These are phyloP conservation scores for Pentalonia nigronervosa DNA, from an alignment of 1,140 invertebrate species.

Conservation along the genomic window DNA sequence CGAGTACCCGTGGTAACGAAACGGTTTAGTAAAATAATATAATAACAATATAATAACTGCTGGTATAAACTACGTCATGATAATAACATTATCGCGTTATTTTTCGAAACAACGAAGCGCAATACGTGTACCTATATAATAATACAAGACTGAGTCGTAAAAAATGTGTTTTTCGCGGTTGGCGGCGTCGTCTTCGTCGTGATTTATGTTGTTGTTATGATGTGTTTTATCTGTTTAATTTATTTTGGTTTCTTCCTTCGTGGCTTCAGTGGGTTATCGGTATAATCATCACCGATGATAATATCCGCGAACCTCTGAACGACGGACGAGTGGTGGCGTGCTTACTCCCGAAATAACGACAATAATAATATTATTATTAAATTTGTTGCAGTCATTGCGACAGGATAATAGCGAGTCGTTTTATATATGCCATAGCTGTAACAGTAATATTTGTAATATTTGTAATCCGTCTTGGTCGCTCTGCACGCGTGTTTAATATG, in stretches of 20 bases:
- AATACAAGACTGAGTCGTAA: background rate
- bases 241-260: background rate
- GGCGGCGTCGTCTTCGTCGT: background rate
- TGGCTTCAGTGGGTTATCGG: background rate
- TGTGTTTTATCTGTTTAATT: background rate
- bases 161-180: background rate
- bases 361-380: background rate
- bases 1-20: background rate
- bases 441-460: too few relatives aligned
- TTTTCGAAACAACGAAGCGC: background rate
- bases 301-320: background rate
- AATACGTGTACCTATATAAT: background rate
- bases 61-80: background rate
- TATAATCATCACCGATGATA: background rate
- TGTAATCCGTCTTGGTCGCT: too few relatives aligned
- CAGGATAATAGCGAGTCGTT: too few relatives aligned
- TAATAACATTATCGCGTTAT: background rate
- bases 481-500: too few relatives aligned
- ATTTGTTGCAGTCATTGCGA: background rate
- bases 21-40: background rate
- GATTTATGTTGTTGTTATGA: background rate
- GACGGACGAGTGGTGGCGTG: background rate
- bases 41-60: background rate
- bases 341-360: background rate
- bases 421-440: too few relatives aligned